These are phyloP conservation scores for Polietes domitor DNA, from an alignment of 2,888 invertebrate species.

Conservation along the genomic window DNA sequence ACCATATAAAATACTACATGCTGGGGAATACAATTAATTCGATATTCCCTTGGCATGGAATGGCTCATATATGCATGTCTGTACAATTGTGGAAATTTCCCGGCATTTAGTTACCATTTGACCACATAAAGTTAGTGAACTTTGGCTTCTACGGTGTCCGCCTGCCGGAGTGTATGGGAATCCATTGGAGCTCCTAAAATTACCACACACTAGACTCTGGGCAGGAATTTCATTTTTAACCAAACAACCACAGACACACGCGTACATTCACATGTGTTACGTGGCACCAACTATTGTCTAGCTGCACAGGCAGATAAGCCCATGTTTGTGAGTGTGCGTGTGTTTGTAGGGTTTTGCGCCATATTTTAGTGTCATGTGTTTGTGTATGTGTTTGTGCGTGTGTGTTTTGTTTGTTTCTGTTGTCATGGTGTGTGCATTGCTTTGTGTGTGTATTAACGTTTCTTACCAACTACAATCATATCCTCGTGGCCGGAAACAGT, in stretches of 20 bases:
- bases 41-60: no score
- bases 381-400: background rate
- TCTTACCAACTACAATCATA: slow-evolving; percentile 89
- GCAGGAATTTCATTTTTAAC: background rate
- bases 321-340: slow-evolving; percentile 60
- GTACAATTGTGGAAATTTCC: background rate
- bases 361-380: slow-evolving; percentile 30
- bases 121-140: slow-evolving; percentile 35
- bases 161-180: slow-evolving; percentile 4
- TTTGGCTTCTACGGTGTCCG: slow-evolving; percentile 6
- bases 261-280: slow-evolving; percentile 20
- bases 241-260: slow-evolving; percentile 1
- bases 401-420: no score
- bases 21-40: no score
- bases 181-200: slow-evolving; percentile 20
- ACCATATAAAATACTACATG: no score
- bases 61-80: no score
- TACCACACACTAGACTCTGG: background rate
- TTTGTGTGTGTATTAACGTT: slow-evolving; percentile 33
- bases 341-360: slow-evolving; percentile 27
- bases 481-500: slow-evolving; percentile 88
- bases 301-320: slow-evolving; percentile 58
- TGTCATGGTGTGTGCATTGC: slow-evolving; percentile 1
- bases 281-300: background rate
- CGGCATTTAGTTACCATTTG: slow-evolving; percentile 13